Evolutionary conservation across 2,888 invertebrate genomes (phyloP), one percentile per base, ranked within the genome.

Genomic region (Tenthredo scrophulariae): DNA sequence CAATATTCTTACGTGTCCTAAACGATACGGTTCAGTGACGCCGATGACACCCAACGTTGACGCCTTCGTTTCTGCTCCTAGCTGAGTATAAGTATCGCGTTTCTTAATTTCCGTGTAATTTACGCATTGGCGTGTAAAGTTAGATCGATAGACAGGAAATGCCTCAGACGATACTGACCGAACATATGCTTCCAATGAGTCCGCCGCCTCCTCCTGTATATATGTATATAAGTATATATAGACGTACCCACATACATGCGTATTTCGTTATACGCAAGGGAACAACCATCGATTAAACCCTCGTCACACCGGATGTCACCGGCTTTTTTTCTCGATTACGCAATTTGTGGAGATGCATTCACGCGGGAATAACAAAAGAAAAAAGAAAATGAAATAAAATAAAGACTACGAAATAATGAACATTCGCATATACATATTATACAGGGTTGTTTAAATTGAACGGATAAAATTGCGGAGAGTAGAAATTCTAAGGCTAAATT

Each of bases 261-360:
- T 37, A 62, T 80, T 80, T 40, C 5, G 58, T 22, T 62, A 58
- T 58, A 40, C 58, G 62, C 40, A 58, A 62, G 62, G 80, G 80
- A 62, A 46, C 37, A 37, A 62, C 80, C 80, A 80, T 80, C 80
- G 80, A 80, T 80, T 80, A 80, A 80, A 80, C 80, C 80, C 80
- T 80, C 80, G 80, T 80, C 80, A 80, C 80, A 62, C 80, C 80
- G 80, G 80, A 80, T 62, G 80, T 80, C 80, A 80, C 80, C 80
- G 80, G 80, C 80, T 80, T 80, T 62, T 80, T 80, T 80, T 80
- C 80, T 80, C 80, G 80, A 80, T 80, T 80, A 80, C 80, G 80
- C 58, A 80, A 80, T 80, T 80, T 80, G 80, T 80, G 62, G 40
- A 80, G 50, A 80, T 80, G 22, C 80, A 62, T 22, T 80, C 74